Evolutionary conservation across 1,140 invertebrate species (phyloP), one percentile per base, ranked within the genome.

Genomic region (Brachionus plicatilis): DNA sequence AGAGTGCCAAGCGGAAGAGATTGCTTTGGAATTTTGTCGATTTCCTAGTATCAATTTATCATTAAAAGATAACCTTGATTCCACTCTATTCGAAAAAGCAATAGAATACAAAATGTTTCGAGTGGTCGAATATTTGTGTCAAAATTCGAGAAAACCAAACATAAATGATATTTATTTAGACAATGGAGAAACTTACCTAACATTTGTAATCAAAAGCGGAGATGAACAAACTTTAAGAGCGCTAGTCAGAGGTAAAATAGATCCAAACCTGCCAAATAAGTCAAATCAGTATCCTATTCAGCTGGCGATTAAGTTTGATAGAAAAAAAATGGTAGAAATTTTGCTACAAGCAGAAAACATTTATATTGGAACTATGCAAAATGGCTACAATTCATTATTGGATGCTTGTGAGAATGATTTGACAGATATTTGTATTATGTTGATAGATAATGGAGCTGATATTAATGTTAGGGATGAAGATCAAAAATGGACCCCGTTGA

Each of bases 351-450:
- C 20, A 17, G 72, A 76, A 9, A 76, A 76, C 53, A 33, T 76
- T 50, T 76, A 29, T 50, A 53, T 76, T 7, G 72, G 72, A 27
- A 76, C 43, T 4, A 20, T 76, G 11, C 43, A 76, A 24, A 76
- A 76, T 29, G 72, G 72, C 2, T 76, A 76, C 43, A 76, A 76
- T 24, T 9, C 72, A 12, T 27, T 76, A 29, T 29, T 76, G 24
- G 72, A 76, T 29, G 72, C 72, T 27, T 27, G 72, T 76, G 72
- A 76, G 50, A 76, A 76, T 76, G 72, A 76, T 76, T 27, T 76
- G 43, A 76, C 72, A 5, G 72, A 76, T 9, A 76, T 76, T 27
- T 29, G 43, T 50, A 3, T 76, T 9, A 27, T 76, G 20, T n/a
- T 76, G 11, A 76, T 76, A 29, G 72, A 76, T 50, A 76, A 76